Evolutionary conservation across 1,140 invertebrate genomes (phyloP), one percentile per base, ranked within the genome.

Genomic region (Habropoda laboriosa): DNA sequence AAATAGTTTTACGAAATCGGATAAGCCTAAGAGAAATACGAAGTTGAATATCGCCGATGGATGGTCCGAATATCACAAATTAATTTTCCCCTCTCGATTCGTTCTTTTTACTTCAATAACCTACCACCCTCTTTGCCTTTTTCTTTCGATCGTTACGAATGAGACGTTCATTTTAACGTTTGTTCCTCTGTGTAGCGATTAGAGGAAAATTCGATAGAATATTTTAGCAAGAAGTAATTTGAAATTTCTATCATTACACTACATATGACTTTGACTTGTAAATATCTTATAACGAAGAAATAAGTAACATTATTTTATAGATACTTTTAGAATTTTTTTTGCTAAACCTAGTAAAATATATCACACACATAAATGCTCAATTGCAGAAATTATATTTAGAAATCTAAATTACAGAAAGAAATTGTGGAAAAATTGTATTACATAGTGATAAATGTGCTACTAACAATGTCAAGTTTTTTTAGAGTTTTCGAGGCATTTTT

Each of bases 11-110:
- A 75, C 45, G 61, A 75, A 75, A 75, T 75, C 21, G 60, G 55
- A 53, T 38, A 75, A 47, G 61, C 72, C 61, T 75, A 40, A 75
- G 72, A 75, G 72, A 66, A 55, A 55, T 42, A 42, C 38, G 16
- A 55, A 66, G 13, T 64, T 35, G 47, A 42, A 72, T 49, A 42
- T 55, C 49, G 30, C 64, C 42, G 66, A 74, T 53, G 53, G 45
- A 82, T 80, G 47, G 32, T 57, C 71, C 51, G 49, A 24, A 60
- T 82, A 75, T 80, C 63, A 74, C 81, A 82, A 82, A 75, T 68
- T 55, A 74, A 67, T 74, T 55, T 74, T 30, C 16, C 16, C 35
- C 53, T 68, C 57, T 63, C 35, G 30, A 16, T 67, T 30, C 32
- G 30, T 30, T 1, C 1, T 42, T 24, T 30, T 53, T 0, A 5